A percentile compares a stretch with the other conserved stretches of the same genome.
These are phyloP conservation scores for Dolomedes plantarius DNA, from an alignment of 2,888 invertebrate genomes.

Conservation along the genomic window DNA sequence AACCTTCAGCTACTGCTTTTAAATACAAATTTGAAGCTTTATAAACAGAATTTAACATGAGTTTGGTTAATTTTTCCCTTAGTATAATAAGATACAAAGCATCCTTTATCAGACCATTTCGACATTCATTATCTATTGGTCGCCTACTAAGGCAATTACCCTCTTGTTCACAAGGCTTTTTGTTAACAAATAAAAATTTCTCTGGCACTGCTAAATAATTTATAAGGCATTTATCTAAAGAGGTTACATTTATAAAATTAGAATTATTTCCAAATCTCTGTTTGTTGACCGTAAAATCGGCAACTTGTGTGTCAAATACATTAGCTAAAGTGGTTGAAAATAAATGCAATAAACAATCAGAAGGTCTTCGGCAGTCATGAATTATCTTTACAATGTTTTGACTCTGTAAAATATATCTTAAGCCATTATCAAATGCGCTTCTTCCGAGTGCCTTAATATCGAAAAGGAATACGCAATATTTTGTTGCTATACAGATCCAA, in stretches of 20 bases:
- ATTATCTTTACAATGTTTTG: constrained; percentile 80
- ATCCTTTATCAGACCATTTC: constrained; percentile 26
- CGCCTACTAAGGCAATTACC: background rate
- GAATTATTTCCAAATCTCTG: background rate
- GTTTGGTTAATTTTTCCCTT: background rate
- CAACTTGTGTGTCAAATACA: constrained; percentile 82
- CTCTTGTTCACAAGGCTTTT: background rate
- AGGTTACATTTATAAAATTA: background rate
- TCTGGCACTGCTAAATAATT: constrained; percentile 27
- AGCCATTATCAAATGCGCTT: constrained; percentile 76
- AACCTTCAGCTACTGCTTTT: background rate
- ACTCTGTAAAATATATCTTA: constrained; percentile 78
- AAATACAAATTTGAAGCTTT: constrained; percentile 17
- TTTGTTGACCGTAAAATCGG: constrained; percentile 18
- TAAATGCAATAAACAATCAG: constrained; percentile 81
- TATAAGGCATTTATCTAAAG: constrained; percentile 24
- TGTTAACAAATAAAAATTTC: constrained; percentile 8
- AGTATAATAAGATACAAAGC: constrained; percentile 22
- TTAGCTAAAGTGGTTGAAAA: constrained; percentile 80
- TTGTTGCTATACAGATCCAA: constrained; percentile 75
- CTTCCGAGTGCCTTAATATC: constrained; percentile 75
- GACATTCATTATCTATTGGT: background rate
- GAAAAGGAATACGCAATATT: constrained; percentile 76
- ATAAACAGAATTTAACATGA: background rate
- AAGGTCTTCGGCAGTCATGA: constrained; percentile 81